Conservation (phyloP, 2,113 vertebrate genomes). For the Dasyprocta punctata region DNA sequence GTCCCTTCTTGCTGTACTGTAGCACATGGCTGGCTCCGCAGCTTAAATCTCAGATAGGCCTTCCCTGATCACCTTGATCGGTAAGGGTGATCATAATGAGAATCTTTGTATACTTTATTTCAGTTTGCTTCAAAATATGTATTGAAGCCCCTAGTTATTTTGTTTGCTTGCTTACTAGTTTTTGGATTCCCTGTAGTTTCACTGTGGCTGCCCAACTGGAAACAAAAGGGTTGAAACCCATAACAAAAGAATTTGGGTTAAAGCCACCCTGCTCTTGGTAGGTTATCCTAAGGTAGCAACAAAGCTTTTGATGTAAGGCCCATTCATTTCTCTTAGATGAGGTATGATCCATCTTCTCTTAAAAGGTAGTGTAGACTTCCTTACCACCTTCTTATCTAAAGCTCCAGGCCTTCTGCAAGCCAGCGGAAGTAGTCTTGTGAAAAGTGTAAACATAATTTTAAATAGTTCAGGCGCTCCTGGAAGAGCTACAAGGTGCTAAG, state of each 20-base stretch:
- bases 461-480: background rate
- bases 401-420: background rate
- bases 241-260: background rate
- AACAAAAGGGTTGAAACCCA: background rate
- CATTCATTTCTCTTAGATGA: background rate
- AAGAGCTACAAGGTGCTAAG: background rate
- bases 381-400: background rate
- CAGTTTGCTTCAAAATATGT: constrained; percentile 5
- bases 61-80: background rate
- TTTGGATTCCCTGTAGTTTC: background rate
- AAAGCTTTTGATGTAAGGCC: background rate
- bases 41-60: background rate
- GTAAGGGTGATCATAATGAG: background rate
- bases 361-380: background rate
- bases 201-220: background rate
- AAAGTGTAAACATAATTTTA: background rate
- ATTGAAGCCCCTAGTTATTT: background rate
- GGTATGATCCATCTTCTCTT: background rate
- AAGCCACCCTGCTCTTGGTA: background rate
- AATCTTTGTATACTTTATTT: background rate
- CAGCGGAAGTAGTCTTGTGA: background rate
- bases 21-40: background rate
- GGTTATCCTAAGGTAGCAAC: background rate
- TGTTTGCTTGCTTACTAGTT: background rate
- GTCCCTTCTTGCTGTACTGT: rapidly evolving